Evolutionary conservation across 2,797 vertebrate species (phyloP).

Genomic region (Cyprinodon diabolis): DNA sequence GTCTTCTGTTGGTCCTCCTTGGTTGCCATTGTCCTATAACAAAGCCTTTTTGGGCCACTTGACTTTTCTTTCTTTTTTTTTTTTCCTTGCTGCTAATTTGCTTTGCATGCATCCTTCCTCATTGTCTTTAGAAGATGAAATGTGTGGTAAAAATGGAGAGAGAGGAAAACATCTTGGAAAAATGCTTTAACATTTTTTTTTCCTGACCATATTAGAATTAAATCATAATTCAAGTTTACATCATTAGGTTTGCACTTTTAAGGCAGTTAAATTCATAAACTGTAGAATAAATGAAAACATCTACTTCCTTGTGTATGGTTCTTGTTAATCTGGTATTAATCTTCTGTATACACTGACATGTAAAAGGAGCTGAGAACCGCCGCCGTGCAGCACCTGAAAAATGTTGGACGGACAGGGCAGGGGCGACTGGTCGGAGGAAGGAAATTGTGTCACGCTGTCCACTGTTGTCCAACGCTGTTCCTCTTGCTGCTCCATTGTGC

Average conservation of each 20-base stretch:
- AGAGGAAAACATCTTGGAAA: not conserved
- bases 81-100: conserved; percentile 16
- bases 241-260: not conserved
- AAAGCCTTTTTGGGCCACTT: conserved; percentile 57
- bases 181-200: not conserved
- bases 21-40: conserved; percentile 61
- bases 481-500: conserved; percentile 77
- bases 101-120: not conserved
- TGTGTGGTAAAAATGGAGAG: no score
- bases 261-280: conserved; percentile 22
- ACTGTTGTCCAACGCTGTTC: conserved; percentile 75
- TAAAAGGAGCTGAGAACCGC: conserved; percentile 49
- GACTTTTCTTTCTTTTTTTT: conserved; percentile 28
- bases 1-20: conserved; percentile 58
- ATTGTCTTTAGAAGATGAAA: not conserved
- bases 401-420: conserved; percentile 50
- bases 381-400: conserved; percentile 75
- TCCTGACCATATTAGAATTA: not conserved
- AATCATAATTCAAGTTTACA: not conserved
- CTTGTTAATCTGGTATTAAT: conserved; percentile 42
- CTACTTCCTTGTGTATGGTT: conserved; percentile 26
- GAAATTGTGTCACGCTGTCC: conserved; percentile 81
- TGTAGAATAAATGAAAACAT: conserved; percentile 35
- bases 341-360: conserved; percentile 44
- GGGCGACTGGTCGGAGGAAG: conserved; percentile 76